Percentiles rank a stretch among this genome's conserved stretches.
Evolutionary conservation across 2,113 vertebrate genomes (phyloP).

Genomic region (Rhea americana): DNA sequence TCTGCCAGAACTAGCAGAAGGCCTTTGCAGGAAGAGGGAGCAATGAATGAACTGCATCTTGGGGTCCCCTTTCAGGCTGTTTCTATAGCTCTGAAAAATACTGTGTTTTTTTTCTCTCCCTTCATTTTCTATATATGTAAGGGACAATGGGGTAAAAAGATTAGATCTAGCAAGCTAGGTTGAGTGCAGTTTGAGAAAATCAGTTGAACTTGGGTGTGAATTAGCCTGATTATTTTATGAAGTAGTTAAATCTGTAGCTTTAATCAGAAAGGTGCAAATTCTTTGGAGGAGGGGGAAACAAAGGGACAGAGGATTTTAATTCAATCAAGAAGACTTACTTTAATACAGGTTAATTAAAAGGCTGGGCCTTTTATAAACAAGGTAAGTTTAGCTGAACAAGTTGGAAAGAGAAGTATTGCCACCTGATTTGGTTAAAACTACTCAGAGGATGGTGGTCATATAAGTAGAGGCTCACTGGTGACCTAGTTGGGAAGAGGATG

Average conservation of each 20-base stretch:
- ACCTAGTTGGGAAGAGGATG: background rate
- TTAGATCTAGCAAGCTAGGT: background rate
- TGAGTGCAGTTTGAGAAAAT: background rate
- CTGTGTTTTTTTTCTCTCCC: background rate
- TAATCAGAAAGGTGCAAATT: conserved; percentile 9
- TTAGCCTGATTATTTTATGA: background rate
- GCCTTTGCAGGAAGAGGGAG: background rate
- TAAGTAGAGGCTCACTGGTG: background rate
- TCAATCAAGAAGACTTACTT: background rate
- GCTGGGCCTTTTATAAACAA: background rate
- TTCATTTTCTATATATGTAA: background rate
- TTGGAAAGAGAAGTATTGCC: background rate
- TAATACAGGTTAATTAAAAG: conserved; percentile 1
- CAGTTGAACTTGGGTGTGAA: background rate
- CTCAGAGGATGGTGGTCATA: background rate
- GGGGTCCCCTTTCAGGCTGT: background rate
- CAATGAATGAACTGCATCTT: background rate
- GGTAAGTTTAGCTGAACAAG: background rate
- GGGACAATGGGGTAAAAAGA: background rate
- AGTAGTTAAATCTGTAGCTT: background rate
- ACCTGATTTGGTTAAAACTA: background rate
- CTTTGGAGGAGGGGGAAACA: conserved; percentile 10
- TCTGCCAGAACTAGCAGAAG: background rate
- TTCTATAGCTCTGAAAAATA: background rate
- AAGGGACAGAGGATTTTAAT: background rate